Evolutionary conservation across 2,113 vertebrate species (phyloP).

Genomic region (Diadophis punctatus): DNA sequence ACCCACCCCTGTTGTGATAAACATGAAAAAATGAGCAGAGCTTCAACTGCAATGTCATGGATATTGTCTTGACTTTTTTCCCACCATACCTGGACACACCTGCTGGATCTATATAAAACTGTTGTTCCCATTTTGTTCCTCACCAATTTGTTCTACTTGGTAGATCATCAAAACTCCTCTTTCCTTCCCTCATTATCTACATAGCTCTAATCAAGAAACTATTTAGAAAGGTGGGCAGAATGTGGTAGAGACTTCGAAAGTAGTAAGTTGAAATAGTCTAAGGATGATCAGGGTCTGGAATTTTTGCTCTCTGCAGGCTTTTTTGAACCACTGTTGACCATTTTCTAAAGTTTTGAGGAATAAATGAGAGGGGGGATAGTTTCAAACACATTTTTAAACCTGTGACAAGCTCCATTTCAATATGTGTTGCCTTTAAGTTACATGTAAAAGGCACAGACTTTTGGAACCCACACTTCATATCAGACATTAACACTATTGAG

Average conservation of each 20-base stretch:
- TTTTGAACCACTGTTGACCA: neutral
- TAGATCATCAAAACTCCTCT: neutral
- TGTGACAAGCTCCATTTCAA: neutral
- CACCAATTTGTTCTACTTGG: neutral
- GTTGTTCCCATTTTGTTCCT: neutral
- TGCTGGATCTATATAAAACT: neutral
- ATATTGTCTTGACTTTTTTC: neutral
- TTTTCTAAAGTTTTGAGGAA: neutral
- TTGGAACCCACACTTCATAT: too few relatives aligned
- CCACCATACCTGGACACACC: neutral
- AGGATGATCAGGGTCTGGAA: neutral
- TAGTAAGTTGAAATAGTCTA: neutral
- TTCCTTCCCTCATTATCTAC: neutral
- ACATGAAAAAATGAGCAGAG: neutral
- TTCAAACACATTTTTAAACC: neutral
- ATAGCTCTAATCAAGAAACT: neutral
- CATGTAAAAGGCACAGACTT: neutral
- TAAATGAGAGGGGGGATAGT: neutral
- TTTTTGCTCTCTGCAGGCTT: neutral
- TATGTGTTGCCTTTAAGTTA: neutral
- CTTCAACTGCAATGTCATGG: neutral
- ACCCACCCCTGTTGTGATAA: too few relatives aligned
- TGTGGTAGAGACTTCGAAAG: neutral
- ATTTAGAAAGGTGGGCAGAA: neutral
- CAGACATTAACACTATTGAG: too few relatives aligned